Base-by-base conservation (phyloP, 2,888 invertebrate species). In the Leptodirus hochenwartii region DNA sequence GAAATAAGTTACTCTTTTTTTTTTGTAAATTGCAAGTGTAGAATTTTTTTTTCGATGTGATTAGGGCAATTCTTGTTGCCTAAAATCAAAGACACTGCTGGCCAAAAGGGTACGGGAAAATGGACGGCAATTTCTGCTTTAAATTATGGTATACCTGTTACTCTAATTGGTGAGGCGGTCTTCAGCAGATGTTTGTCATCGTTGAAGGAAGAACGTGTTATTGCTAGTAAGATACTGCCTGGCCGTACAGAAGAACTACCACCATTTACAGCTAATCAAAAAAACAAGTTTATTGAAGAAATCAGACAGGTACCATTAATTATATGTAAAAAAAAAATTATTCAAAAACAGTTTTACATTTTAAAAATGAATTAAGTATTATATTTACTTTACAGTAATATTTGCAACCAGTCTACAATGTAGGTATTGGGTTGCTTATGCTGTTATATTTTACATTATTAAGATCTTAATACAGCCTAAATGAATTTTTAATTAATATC, bases 31-130 rank as follows among this genome's bases (percentile, higher is more conserved):
- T 25, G 10, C 13, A 12, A 25, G 8, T 11, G 10, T 8, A 25
- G 6, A 25, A 9, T 25, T 8, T 10, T 9, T 25, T 11, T 25
- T 6, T 20, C 20, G 20, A 20, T 20, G 9, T 17, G 39, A 43
- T 17, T 38, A 72, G 73, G 71, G 20, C 59, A 72, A 34, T 73
- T 72, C 44, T 58, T 96, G 25, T 58, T 98, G 36, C 85, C 88
- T 20, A 80, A 91, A 54, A 99, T 98, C 41, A 68, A 80, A 5
- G 98, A 99, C 53, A 73, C 87, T 1, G 98, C 98, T 4, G 96
- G 96, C 0, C 85, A 95, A 61, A 98, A 98, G 56, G 98, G 98
- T 29, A 98, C 98, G 0, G 98, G 98, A 32, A 98, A 98, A 55
- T 99, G 98, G 98, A 99, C 98, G 0, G 95, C 90, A 0, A 87